Evolutionary conservation across 2,797 vertebrate species (phyloP).

Genomic region (Heteromormyrus szaboi): DNA sequence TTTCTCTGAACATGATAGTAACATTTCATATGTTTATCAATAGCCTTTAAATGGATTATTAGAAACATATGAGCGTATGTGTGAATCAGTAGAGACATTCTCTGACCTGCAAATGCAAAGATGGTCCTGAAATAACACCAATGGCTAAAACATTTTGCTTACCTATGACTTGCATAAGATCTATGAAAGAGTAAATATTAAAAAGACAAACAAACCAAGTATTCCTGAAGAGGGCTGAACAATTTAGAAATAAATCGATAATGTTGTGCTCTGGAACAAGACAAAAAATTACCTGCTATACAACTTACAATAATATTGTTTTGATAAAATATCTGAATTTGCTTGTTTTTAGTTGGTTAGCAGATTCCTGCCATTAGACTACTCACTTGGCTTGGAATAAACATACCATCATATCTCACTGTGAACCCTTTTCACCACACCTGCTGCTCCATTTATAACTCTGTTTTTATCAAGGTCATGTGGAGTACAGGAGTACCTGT

Average conservation of each 20-base stretch:
- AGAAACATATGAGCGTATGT: neutral
- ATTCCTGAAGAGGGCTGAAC: neutral
- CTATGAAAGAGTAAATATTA: neutral
- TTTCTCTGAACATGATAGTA: neutral
- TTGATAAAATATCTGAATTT: neutral
- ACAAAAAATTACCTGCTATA: neutral
- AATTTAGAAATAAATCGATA: neutral
- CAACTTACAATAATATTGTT: neutral
- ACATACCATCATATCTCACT: neutral
- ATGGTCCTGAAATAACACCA: neutral
- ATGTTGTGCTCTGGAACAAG: neutral
- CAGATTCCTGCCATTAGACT: neutral
- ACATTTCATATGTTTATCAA: neutral
- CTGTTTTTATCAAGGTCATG: slow-evolving; percentile 4
- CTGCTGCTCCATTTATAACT: slow-evolving; percentile 1
- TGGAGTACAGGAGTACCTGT: neutral
- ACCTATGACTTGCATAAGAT: neutral
- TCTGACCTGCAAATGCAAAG: neutral
- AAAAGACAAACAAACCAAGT: neutral
- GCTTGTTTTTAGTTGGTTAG: no score
- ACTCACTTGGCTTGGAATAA: neutral
- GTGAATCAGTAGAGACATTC: neutral
- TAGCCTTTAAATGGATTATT: neutral
- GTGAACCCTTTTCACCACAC: neutral
- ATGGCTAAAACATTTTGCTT: neutral